Percentiles rank a stretch among this genome's conserved stretches.
Conservation (phyloP, 2,888 invertebrate genomes). For the Drosophila borealis region DNA sequence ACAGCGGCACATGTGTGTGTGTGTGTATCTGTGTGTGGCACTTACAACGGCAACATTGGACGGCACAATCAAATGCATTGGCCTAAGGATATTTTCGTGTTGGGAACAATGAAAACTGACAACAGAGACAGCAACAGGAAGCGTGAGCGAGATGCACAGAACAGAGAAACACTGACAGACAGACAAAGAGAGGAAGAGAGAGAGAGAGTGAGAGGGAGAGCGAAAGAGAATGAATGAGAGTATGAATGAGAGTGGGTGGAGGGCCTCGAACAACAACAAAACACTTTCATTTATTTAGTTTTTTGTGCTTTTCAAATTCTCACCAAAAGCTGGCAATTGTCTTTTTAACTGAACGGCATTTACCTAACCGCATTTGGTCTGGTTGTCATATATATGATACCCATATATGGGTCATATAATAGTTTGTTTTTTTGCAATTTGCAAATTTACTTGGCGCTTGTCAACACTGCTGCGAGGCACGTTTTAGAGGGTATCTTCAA, state of each 20-base stretch:
- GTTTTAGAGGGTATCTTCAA: not conserved
- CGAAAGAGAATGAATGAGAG: conserved; percentile 10
- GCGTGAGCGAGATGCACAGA: not conserved
- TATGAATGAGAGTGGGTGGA: not conserved
- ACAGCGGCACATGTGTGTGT: conserved; percentile 31
- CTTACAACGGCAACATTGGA: conserved; percentile 20
- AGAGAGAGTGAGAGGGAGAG: not conserved
- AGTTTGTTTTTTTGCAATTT: too few relatives aligned
- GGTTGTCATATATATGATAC: too few relatives aligned
- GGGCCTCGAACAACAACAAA: too few relatives aligned
- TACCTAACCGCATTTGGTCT: too few relatives aligned
- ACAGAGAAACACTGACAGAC: not conserved
- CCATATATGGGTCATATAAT: too few relatives aligned
- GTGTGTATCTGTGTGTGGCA: conserved; percentile 7
- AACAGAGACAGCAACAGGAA: conserved; percentile 13
- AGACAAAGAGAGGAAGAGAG: not conserved
- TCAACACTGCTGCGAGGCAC: not conserved
- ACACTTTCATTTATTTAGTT: conserved; percentile 27
- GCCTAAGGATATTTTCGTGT: conserved; percentile 71
- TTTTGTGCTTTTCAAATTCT: conserved; percentile 8
- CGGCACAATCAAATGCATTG: conserved; percentile 61
- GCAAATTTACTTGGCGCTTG: too few relatives aligned
- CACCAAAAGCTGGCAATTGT: conserved; percentile 34
- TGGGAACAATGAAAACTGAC: conserved; percentile 61
- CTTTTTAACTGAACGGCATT: conserved; percentile 35